Evolutionary conservation across 1,140 invertebrate genomes (phyloP).

Genomic region (Eumeta japonica): DNA sequence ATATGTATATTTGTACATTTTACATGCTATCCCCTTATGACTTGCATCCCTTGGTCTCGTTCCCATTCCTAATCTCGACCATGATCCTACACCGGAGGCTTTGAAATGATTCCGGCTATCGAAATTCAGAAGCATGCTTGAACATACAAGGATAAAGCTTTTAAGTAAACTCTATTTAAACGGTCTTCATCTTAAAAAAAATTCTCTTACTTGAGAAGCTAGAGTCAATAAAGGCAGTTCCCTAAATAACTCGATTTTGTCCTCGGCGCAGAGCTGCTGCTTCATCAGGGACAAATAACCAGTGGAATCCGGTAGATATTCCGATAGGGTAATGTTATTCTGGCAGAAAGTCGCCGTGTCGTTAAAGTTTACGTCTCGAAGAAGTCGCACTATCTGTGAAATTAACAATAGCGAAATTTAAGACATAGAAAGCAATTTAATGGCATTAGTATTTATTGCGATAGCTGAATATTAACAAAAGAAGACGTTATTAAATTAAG

Average conservation of each 20-base stretch:
- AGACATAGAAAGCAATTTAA: background rate
- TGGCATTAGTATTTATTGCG: background rate
- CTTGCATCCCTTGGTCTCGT: background rate
- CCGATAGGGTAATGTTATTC: conserved; percentile 29
- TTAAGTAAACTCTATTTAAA: background rate
- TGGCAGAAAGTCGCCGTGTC: conserved; percentile 34
- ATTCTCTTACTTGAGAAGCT: conserved; percentile 35
- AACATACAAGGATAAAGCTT: conserved; percentile 2
- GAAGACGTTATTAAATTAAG: no score
- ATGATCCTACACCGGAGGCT: no score
- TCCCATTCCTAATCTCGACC: background rate
- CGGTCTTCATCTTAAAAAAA: background rate
- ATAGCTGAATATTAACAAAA: background rate
- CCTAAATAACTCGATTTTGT: conserved; percentile 21
- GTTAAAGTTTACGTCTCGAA: conserved; percentile 41
- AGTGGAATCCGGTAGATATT: conserved; percentile 40
- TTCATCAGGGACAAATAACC: conserved; percentile 25
- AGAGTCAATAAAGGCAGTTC: conserved; percentile 40
- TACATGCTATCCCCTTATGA: background rate
- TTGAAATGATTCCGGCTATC: no score
- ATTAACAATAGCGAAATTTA: background rate
- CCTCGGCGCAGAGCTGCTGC: conserved; percentile 23
- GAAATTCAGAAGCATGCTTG: background rate
- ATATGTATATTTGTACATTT: no score
- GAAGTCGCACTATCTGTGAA: conserved; percentile 36